These are phyloP conservation scores for Pseudoatta argentina DNA, from an alignment of 1,140 invertebrate species.

Conservation along the genomic window DNA sequence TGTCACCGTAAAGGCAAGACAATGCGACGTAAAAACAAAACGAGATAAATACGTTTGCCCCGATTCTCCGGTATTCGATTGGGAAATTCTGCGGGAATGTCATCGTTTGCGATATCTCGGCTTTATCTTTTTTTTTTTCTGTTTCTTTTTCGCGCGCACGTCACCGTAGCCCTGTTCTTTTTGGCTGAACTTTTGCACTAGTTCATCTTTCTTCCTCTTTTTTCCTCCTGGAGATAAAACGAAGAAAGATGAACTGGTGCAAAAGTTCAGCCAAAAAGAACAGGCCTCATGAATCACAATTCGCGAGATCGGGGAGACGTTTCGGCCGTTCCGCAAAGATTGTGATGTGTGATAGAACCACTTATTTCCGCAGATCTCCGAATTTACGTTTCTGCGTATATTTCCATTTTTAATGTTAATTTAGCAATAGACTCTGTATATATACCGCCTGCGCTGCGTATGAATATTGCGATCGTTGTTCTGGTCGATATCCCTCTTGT, in stretches of 20 bases:
- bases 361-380: conserved; percentile 63
- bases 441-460: conserved; percentile 73
- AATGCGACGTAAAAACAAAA: neutral
- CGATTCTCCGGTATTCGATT: neutral
- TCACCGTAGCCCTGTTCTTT: too few relatives aligned
- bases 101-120: neutral
- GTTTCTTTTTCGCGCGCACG: neutral
- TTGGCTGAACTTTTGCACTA: too few relatives aligned
- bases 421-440: conserved; percentile 65
- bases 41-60: neutral
- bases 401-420: conserved; percentile 68
- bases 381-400: conserved; percentile 65
- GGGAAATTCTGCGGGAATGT: neutral
- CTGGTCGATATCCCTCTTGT: conserved; percentile 49
- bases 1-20: conserved; percentile 15
- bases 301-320: neutral
- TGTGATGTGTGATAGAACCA: conserved; percentile 64
- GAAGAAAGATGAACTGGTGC: too few relatives aligned
- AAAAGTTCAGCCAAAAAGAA: too few relatives aligned
- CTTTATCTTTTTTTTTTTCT: neutral
- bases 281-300: neutral
- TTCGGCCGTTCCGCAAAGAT: conserved; percentile 52
- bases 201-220: too few relatives aligned
- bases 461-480: conserved; percentile 63
- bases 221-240: too few relatives aligned